These are phyloP conservation scores for Anas georgica DNA, from an alignment of 2,797 vertebrate genomes.

Conservation along the genomic window DNA sequence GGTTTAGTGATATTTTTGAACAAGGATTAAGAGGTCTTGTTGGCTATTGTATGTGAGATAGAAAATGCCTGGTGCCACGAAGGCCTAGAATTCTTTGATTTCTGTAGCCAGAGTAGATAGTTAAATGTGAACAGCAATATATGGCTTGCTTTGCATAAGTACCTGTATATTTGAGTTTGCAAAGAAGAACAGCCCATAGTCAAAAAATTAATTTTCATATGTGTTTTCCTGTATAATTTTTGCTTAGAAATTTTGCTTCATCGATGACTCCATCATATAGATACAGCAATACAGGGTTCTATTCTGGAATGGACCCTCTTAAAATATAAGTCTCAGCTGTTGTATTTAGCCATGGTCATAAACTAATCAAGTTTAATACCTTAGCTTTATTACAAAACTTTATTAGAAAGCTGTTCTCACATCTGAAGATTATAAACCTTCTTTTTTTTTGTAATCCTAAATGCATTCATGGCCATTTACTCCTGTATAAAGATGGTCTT, in stretches of 20 bases:
- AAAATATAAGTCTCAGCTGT: background rate
- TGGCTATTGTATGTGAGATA: background rate
- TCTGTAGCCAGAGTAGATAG: background rate
- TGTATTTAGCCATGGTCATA: background rate
- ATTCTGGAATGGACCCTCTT: background rate
- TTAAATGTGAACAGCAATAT: background rate
- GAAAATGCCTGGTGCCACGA: background rate
- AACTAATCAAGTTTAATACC: background rate
- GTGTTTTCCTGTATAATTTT: background rate
- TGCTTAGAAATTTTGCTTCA: background rate
- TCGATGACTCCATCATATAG: background rate
- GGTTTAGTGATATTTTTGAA: background rate
- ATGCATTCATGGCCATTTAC: background rate
- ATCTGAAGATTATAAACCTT: background rate
- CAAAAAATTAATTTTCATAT: background rate
- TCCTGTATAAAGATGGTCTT: background rate
- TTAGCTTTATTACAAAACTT: background rate
- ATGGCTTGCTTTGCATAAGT: background rate
- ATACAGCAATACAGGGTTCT: background rate
- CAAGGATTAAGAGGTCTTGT: background rate
- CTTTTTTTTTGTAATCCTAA: background rate
- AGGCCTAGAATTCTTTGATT: background rate
- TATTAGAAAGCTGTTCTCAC: background rate
- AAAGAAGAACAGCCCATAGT: background rate
- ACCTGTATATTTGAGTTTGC: background rate